Evolutionary conservation across 2,888 invertebrate genomes (phyloP).

Genomic region (Stegophylla sp.): DNA sequence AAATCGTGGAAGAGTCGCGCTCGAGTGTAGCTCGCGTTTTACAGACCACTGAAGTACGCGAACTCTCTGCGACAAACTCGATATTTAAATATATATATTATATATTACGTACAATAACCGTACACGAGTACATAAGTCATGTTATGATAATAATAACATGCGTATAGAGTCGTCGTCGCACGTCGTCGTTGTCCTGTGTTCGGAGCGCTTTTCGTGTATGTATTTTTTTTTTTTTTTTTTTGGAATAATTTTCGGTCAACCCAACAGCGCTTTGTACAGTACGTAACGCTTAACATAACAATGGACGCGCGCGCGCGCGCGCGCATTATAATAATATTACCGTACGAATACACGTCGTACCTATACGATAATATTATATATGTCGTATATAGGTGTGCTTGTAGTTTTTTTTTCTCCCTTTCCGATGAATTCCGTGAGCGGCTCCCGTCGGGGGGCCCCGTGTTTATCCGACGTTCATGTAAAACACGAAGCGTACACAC

Average conservation of each 20-base stretch:
- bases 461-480: slow-evolving; percentile 34
- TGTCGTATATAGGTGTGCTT: background rate
- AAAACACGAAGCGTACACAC: slow-evolving; percentile 13
- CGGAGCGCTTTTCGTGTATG: background rate
- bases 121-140: background rate
- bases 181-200: too few species aligned
- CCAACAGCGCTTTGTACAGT: background rate
- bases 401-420: too few species aligned
- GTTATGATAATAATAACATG: too few species aligned
- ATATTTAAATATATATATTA: background rate
- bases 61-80: background rate
- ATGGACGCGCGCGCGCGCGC: slow-evolving; percentile 15
- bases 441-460: slow-evolving; percentile 48
- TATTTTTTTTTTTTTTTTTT: too few species aligned
- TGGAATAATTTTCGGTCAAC: background rate
- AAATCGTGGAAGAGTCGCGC: too few species aligned
- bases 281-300: slow-evolving; percentile 34
- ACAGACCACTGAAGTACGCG: background rate
- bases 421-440: slow-evolving; percentile 36
- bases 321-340: slow-evolving; percentile 28
- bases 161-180: slow-evolving; percentile 1
- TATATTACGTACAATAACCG: background rate
- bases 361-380: slow-evolving; percentile 8
- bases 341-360: background rate
- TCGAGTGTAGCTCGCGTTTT: too few species aligned